These are phyloP conservation scores for Elanoides forficatus DNA, from an alignment of 2,113 vertebrate genomes.

Conservation along the genomic window DNA sequence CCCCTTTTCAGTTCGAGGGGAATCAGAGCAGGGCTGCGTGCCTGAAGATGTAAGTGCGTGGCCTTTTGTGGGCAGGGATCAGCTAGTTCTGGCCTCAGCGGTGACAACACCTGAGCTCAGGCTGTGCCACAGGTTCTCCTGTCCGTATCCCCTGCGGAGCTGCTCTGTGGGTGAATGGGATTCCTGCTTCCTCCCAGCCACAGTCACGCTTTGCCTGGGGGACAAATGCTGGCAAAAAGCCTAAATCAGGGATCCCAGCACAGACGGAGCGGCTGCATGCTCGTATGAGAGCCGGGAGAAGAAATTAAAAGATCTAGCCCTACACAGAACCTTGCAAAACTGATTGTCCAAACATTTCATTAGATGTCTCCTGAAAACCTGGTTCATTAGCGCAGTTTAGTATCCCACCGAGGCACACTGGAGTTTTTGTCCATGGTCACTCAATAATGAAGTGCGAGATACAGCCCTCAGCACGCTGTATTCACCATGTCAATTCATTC, in stretches of 20 bases:
- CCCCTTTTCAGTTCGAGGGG: fast-evolving
- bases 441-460: not conserved
- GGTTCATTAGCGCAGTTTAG: not conserved
- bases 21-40: not conserved
- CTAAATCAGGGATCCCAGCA: not conserved
- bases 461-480: not conserved
- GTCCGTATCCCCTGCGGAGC: fast-evolving
- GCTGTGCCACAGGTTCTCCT: not conserved
- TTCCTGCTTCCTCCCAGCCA: not conserved
- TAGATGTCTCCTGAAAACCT: fast-evolving
- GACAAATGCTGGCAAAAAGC: not conserved
- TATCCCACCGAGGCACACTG: not conserved
- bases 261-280: fast-evolving
- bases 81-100: not conserved
- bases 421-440: not conserved
- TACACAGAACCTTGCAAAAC: not conserved
- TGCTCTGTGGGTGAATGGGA: not conserved
- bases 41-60: fast-evolving
- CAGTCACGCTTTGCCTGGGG: fast-evolving
- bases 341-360: not conserved
- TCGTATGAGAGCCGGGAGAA: not conserved
- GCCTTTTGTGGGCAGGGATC: not conserved
- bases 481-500: not conserved
- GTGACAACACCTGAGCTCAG: not conserved
- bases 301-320: not conserved